Evolutionary conservation across 2,888 invertebrate species (phyloP).

Genomic region (Branchellion lobata): DNA sequence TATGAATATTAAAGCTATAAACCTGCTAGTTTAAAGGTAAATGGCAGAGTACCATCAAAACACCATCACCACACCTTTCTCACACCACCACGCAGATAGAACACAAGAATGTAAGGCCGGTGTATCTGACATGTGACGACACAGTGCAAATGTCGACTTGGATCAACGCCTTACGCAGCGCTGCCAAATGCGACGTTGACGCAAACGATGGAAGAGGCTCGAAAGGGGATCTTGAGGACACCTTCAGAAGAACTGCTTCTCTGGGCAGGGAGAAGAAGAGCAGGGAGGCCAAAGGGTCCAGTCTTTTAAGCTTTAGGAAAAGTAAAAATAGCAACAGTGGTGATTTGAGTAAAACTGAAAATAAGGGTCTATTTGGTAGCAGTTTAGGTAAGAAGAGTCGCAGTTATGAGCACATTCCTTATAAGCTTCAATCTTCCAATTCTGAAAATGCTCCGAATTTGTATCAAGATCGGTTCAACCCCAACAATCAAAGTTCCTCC

Average conservation of each 20-base stretch:
- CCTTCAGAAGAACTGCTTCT: neutral
- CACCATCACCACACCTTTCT: conserved; percentile 7
- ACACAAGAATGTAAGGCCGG: neutral
- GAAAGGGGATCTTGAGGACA: neutral
- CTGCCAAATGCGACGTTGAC: neutral
- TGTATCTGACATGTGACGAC: conserved; percentile 10
- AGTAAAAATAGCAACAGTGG: neutral
- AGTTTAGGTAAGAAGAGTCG: conserved; percentile 5
- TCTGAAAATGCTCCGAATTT: neutral
- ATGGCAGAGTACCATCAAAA: no score
- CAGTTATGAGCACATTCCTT: conserved; percentile 7
- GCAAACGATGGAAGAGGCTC: neutral
- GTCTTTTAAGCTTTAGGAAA: neutral
- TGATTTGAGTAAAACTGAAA: neutral
- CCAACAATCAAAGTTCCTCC: neutral
- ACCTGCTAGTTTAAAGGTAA: no score
- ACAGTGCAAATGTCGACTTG: neutral
- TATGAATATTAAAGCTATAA: no score
- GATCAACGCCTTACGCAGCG: neutral
- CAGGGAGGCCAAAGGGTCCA: neutral
- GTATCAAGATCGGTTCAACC: neutral
- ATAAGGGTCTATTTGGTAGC: neutral
- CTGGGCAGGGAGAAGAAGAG: neutral
- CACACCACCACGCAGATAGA: neutral
- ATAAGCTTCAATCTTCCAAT: neutral